A percentile compares a stretch with the other conserved stretches of the same genome.
Evolutionary conservation across 2,797 vertebrate genomes (phyloP).

Genomic region (Petrocephalus schoutedeni): DNA sequence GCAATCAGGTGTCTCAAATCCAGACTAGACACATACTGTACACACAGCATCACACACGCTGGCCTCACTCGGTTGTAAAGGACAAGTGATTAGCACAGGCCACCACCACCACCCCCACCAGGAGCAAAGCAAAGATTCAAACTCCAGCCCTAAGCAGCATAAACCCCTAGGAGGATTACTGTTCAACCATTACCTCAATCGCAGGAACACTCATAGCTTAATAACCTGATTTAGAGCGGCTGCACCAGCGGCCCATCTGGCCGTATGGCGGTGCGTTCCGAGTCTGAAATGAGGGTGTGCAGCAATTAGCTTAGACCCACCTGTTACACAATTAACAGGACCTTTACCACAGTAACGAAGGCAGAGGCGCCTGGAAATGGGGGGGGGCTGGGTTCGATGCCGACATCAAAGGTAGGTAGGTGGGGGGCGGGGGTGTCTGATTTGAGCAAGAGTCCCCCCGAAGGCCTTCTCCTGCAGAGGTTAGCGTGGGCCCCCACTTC

Average conservation of each 20-base stretch:
- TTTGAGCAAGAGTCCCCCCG: neutral
- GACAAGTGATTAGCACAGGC: neutral
- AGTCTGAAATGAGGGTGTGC: neutral
- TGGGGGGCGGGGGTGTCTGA: neutral
- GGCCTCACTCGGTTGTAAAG: neutral
- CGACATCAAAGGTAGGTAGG: neutral
- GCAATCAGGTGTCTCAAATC: neutral
- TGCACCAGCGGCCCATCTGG: neutral
- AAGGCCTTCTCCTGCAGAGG: neutral
- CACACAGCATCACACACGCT: neutral
- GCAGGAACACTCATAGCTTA: neutral
- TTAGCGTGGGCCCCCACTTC: conserved; percentile 20
- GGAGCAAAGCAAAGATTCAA: neutral
- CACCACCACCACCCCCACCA: neutral
- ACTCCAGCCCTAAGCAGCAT: neutral
- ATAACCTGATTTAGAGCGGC: neutral
- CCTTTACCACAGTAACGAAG: neutral
- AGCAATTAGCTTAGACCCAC: neutral
- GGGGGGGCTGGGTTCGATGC: neutral
- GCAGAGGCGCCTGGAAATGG: neutral
- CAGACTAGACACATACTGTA: neutral
- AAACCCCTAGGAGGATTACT: neutral
- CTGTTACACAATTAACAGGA: neutral
- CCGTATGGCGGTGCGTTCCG: neutral
- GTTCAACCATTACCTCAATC: neutral